Conservation (phyloP, 2,113 vertebrate species). For the Merops nubicus region DNA sequence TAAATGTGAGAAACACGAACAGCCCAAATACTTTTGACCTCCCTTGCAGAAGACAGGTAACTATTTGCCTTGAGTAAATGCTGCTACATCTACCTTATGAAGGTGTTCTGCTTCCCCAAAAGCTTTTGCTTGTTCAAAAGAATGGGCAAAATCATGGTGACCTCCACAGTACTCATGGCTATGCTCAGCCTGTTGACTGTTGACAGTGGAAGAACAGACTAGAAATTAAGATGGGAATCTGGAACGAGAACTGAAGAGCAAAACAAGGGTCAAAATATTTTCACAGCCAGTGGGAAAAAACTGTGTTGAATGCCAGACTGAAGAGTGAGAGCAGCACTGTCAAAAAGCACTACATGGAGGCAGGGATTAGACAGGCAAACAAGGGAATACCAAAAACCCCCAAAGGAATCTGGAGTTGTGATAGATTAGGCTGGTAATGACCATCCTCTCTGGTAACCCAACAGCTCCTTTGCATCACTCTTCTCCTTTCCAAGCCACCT, state of each 20-base stretch:
- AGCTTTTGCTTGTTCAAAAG: not conserved
- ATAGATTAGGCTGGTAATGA: not conserved
- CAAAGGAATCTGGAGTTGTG: not conserved
- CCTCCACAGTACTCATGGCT: fast-evolving
- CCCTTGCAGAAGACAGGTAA: not conserved
- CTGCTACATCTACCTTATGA: not conserved
- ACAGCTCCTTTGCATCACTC: not conserved
- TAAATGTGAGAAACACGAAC: fast-evolving
- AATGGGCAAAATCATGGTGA: not conserved
- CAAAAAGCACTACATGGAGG: not conserved
- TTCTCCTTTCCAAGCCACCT: not conserved
- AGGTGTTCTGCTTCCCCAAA: not conserved
- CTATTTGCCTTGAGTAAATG: not conserved
- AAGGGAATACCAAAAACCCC: not conserved
- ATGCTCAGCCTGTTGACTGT: fast-evolving
- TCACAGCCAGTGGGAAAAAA: not conserved
- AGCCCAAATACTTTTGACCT: not conserved
- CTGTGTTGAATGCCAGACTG: not conserved
- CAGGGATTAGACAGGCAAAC: not conserved
- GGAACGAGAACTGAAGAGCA: not conserved
- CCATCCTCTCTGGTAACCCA: not conserved
- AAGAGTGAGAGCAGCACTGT: not conserved
- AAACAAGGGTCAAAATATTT: not conserved
- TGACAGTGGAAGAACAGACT: not conserved
- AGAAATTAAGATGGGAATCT: not conserved